Base-by-base conservation (phyloP, 2,888 invertebrate genomes). In the Nemoura dubitans region DNA sequence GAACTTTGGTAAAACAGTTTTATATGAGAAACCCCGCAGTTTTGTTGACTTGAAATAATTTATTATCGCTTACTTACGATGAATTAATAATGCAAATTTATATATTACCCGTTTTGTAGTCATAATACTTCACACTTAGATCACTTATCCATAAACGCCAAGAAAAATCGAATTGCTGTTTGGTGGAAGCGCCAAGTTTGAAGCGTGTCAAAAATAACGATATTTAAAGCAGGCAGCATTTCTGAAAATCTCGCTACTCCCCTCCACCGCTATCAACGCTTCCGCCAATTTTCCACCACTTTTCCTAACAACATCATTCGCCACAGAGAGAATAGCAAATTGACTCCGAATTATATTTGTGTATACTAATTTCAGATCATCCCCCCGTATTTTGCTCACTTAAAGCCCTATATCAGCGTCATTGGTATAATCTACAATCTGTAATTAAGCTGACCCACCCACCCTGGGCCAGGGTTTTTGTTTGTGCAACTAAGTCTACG, bases 401-500 rank as follows among this genome's bases (percentile, higher is more conserved):
- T 59, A 59, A 59, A 10, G 59, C 59, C 59, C 59, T 59, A 7
- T 59, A 81, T 81, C 81, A 81, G 28, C 81, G 81, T 28, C 28
- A 59, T 59, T 59, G 59, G 59, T 59, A 21, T 81, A 81, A 81
- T 81, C 81, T 81, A 81, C 30, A 29, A 81, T 81, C 81, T 30
- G 76, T 84, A 84, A 76, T 84, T 84, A 28, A 84, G 84, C 84
- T 84, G 84, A 84, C 84, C 84, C 76, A 84, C 29, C 84, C 76
- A 26, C 59, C 10, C 28, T 10, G 28, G 81, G 5, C 0, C 76
- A n/a, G 10, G 27, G 59, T 84, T 59, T 84, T 84, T 84, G 84
- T 84, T 84, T 84, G 84, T 84, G 59, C 76, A 84, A 84, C 59
- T 84, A 84, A 84, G 43, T 84, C 84, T 84, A 84, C 84, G 84